Percentiles rank a stretch among this genome's conserved stretches.
Evolutionary conservation across 2,888 invertebrate genomes (phyloP).

Genomic region (Oscheius myriophilus): DNA sequence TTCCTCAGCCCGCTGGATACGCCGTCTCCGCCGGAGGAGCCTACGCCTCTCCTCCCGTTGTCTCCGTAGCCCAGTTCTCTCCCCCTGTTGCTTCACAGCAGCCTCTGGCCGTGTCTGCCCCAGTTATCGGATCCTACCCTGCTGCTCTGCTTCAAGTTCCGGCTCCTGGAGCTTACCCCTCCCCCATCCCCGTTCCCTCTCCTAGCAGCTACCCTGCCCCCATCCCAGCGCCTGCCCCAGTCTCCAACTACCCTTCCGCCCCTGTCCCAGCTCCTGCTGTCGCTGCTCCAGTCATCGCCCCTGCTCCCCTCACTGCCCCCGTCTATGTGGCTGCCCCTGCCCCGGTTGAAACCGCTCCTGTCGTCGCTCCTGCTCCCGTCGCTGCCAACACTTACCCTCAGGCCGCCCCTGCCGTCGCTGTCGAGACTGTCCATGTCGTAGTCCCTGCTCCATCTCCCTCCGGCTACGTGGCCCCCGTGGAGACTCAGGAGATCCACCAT

Average conservation of each 20-base stretch:
- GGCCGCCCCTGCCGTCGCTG: too few species aligned
- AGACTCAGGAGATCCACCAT: too few species aligned
- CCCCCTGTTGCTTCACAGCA: not conserved
- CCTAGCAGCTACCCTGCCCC: not conserved
- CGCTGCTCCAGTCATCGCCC: slow-evolving; percentile 5
- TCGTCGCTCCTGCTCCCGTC: slow-evolving; percentile 15
- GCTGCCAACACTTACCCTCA: not conserved
- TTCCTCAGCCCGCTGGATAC: slow-evolving; percentile 22
- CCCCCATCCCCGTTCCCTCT: not conserved
- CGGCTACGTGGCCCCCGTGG: too few species aligned
- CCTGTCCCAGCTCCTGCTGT: not conserved
- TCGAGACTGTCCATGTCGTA: too few species aligned
- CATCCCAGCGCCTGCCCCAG: not conserved
- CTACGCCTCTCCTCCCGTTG: slow-evolving; percentile 12
- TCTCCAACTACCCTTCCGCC: not conserved
- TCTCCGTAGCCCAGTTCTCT: not conserved
- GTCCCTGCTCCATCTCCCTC: too few species aligned
- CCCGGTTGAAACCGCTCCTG: slow-evolving; percentile 14
- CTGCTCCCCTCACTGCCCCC: slow-evolving; percentile 2
- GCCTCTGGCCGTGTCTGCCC: slow-evolving; percentile 15
- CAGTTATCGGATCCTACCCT: slow-evolving; percentile 11
- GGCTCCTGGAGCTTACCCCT: slow-evolving; percentile 11
- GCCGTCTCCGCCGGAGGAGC: slow-evolving; percentile 19
- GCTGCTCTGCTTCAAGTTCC: slow-evolving; percentile 15
- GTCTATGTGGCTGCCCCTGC: slow-evolving; percentile 12